Percentiles rank a stretch among this genome's conserved stretches.
Evolutionary conservation across 2,797 vertebrate species (phyloP).

Genomic region (Danio tinwini): DNA sequence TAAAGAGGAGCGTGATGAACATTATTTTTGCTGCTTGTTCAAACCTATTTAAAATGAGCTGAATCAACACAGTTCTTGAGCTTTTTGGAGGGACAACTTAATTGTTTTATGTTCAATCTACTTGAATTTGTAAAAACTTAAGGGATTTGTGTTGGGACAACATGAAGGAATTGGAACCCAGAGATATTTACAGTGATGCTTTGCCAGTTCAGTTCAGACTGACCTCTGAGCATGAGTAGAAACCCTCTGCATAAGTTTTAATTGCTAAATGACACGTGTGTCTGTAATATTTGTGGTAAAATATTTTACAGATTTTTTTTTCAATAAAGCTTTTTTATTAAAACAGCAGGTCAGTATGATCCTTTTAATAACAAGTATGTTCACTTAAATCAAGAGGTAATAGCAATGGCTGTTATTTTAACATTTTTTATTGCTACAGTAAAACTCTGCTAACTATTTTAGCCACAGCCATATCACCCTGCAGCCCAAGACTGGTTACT

Average conservation of each 20-base stretch:
- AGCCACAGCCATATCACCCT: too few species aligned
- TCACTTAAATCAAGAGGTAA: background rate
- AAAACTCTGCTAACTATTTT: too few species aligned
- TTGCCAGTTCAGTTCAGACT: constrained; percentile 30
- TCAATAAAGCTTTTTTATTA: constrained; percentile 59
- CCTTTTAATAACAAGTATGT: background rate
- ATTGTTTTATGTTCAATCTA: too few species aligned
- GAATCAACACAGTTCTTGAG: too few species aligned
- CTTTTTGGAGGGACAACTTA: too few species aligned
- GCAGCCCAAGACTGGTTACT: too few species aligned
- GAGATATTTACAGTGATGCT: background rate
- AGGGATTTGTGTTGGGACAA: too few species aligned
- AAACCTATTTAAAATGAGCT: too few species aligned
- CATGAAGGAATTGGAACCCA: too few species aligned
- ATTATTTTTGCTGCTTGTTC: background rate
- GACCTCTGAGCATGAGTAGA: constrained; percentile 47
- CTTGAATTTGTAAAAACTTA: too few species aligned
- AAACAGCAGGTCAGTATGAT: background rate
- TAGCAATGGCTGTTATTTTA: too few species aligned
- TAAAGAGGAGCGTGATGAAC: background rate
- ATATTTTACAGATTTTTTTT: constrained; percentile 59
- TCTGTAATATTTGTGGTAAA: constrained; percentile 62
- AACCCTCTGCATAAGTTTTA: constrained; percentile 57
- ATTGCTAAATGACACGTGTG: constrained; percentile 55
- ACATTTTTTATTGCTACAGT: too few species aligned